Percentiles rank a stretch among this genome's conserved stretches.
These are phyloP conservation scores for Microtus richardsoni DNA, from an alignment of 2,113 vertebrate species.

Conservation along the genomic window DNA sequence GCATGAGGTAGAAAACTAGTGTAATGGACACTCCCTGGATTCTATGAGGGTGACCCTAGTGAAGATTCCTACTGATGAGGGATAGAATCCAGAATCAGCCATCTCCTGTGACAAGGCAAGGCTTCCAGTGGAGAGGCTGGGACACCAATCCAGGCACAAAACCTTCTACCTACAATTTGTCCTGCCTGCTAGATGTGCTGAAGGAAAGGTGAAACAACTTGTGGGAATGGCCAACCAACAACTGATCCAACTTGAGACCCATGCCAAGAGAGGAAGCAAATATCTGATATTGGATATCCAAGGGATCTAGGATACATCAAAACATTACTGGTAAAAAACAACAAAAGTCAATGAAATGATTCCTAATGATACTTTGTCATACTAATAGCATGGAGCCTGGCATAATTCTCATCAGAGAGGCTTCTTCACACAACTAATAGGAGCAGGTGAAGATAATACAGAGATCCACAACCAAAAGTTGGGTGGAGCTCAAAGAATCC, in stretches of 20 bases:
- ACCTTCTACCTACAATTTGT: background rate
- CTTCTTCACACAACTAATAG: background rate
- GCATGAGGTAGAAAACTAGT: background rate
- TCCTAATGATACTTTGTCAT: background rate
- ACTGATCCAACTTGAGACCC: background rate
- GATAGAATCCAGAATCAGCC: background rate
- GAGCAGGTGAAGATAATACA: background rate
- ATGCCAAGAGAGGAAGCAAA: background rate
- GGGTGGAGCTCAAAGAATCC: background rate
- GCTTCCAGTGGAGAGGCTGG: background rate
- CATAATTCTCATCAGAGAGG: background rate
- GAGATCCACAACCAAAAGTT: background rate
- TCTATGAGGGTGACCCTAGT: background rate
- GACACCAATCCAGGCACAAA: background rate
- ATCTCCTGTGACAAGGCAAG: background rate
- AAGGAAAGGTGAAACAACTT: background rate
- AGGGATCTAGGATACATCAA: background rate
- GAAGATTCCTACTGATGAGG: background rate
- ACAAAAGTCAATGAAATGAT: background rate
- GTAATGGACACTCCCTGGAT: background rate
- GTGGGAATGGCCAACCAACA: background rate
- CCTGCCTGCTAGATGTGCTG: background rate
- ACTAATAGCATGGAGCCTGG: background rate
- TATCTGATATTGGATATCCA: background rate
- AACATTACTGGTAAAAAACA: background rate